These are phyloP conservation scores for Hylia prasina DNA, from an alignment of 2,113 vertebrate species.

Conservation along the genomic window DNA sequence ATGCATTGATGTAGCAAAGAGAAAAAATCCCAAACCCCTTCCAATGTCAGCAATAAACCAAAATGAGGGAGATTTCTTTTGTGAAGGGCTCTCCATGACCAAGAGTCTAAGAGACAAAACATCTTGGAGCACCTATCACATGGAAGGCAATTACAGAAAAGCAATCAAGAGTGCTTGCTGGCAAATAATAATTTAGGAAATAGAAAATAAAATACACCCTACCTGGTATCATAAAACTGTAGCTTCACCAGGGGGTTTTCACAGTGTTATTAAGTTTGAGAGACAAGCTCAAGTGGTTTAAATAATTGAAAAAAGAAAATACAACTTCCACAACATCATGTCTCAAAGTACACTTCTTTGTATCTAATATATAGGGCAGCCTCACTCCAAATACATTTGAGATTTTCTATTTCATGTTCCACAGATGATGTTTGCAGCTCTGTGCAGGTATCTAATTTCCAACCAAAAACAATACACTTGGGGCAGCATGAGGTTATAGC, in stretches of 20 bases:
- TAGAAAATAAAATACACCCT: slow-evolving; percentile 23
- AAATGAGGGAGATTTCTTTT: neutral
- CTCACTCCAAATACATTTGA: slow-evolving; percentile 2
- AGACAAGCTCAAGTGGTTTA: slow-evolving; percentile 49
- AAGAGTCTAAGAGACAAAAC: neutral
- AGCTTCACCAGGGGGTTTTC: neutral
- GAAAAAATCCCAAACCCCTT: neutral
- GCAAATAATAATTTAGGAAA: slow-evolving; percentile 49
- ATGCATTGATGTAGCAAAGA: neutral
- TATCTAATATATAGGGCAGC: neutral
- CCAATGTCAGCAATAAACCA: neutral
- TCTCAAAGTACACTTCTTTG: neutral
- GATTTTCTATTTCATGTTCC: slow-evolving; percentile 6
- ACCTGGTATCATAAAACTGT: slow-evolving; percentile 7
- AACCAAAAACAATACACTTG: neutral
- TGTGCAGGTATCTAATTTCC: slow-evolving; percentile 16
- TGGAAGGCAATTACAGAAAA: slow-evolving; percentile 10
- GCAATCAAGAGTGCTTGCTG: slow-evolving; percentile 10
- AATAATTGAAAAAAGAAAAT: slow-evolving; percentile 51
- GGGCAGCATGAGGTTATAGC: neutral
- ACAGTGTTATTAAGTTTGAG: slow-evolving; percentile 25
- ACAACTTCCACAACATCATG: neutral
- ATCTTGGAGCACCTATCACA: neutral
- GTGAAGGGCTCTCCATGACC: neutral
- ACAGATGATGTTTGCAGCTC: neutral